Conservation (phyloP, 2,797 vertebrate genomes). For the Odontamblyopus lacepedii region DNA sequence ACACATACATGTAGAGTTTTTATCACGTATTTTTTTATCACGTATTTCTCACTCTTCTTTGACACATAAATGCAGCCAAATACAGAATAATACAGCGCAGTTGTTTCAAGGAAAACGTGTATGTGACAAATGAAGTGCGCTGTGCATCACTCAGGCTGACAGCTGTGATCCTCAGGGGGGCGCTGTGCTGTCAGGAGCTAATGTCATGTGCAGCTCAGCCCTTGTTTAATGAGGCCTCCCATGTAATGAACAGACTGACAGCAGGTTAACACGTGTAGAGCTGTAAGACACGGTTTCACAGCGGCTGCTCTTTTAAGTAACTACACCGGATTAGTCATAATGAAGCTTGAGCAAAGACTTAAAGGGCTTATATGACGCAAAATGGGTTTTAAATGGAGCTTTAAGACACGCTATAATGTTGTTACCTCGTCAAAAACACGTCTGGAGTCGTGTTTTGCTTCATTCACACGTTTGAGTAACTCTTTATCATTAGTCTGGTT, state of each 20-base stretch:
- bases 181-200: conserved; percentile 38
- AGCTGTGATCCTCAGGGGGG: conserved; percentile 22
- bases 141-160: conserved; percentile 27
- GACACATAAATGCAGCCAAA: not conserved
- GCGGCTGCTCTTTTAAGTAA: too few relatives aligned
- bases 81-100: conserved; percentile 8
- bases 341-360: too few relatives aligned
- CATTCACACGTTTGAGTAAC: too few relatives aligned
- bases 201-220: conserved; percentile 27
- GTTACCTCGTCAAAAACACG: too few relatives aligned
- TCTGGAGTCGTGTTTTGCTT: too few relatives aligned
- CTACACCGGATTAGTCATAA: too few relatives aligned
- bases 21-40: not conserved
- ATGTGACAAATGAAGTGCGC: conserved; percentile 2
- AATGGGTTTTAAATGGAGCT: too few relatives aligned
- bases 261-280: not conserved
- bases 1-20: not conserved
- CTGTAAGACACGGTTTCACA: not conserved
- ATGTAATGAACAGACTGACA: conserved; percentile 38
- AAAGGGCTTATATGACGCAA: too few relatives aligned
- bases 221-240: conserved; percentile 51
- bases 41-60: not conserved
- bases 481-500: too few relatives aligned
- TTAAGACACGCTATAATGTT: too few relatives aligned
- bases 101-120: not conserved